These are phyloP conservation scores for Eriocheir sinensis DNA, from an alignment of 1,140 invertebrate species.

Conservation along the genomic window DNA sequence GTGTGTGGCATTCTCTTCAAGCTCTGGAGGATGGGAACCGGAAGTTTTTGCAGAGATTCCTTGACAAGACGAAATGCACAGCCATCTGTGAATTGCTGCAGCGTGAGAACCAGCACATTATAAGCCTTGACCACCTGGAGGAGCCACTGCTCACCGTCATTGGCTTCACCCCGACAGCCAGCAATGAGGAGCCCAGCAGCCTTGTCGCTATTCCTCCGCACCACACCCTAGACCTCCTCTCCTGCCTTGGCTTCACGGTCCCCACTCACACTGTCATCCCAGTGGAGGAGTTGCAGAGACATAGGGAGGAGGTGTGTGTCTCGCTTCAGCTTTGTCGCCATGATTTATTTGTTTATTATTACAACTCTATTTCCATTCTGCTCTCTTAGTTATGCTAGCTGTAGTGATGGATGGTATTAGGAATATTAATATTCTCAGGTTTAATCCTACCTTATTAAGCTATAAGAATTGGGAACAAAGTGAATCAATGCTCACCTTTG, in stretches of 20 bases:
- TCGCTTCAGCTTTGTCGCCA: neutral
- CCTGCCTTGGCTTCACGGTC: constrained; percentile 45
- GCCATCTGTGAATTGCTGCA: constrained; percentile 83
- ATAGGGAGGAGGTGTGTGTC: constrained; percentile 27
- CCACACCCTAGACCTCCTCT: constrained; percentile 47
- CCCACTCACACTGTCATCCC: constrained; percentile 37
- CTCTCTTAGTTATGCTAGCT: neutral
- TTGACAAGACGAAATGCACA: constrained; percentile 81
- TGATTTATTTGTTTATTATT: neutral
- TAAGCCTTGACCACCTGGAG: constrained; percentile 81
- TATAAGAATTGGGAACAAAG: neutral
- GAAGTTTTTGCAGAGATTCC: constrained; percentile 77
- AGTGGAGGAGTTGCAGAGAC: neutral
- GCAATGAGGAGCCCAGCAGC: constrained; percentile 78
- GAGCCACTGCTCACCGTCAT: constrained; percentile 82
- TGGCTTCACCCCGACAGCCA: constrained; percentile 81
- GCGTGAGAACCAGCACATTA: constrained; percentile 83
- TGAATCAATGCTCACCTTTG: neutral
- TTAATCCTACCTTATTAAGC: no score
- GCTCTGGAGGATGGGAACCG: constrained; percentile 79
- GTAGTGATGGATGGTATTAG: neutral
- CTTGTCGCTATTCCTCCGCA: constrained; percentile 79
- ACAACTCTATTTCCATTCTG: neutral
- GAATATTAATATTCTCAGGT: no score
- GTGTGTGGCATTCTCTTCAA: constrained; percentile 73